phyloP scores from a whole-genome alignment of 2,888 invertebrate species.

The Oligia strigilis region DNA sequence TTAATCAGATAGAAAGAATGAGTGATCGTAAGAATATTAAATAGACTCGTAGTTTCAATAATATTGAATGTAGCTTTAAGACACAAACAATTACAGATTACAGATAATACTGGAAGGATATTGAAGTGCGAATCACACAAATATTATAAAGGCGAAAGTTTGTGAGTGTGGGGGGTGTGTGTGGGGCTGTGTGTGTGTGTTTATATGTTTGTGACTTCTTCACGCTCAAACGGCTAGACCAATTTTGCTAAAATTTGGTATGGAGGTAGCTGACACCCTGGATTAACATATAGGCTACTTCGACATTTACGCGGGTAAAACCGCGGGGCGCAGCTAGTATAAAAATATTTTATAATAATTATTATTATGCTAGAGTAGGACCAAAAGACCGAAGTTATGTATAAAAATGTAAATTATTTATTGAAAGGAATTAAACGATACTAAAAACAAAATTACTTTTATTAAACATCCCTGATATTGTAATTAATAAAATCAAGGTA shows the following conservation, averaged over 20 bases:
- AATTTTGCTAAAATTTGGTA: no score
- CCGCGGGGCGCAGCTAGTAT: no score
- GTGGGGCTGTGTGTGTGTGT: no score
- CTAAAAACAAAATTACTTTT: constrained; percentile 49
- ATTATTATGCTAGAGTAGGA: neutral
- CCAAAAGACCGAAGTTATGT: constrained; percentile 3
- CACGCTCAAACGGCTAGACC: no score
- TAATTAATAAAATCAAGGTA: constrained; percentile 86
- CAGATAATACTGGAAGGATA: neutral
- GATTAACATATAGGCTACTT: no score
- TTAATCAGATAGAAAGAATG: neutral
- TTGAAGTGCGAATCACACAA: neutral
- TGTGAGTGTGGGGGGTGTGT: no score
- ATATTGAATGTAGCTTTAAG: neutral
- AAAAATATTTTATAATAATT: neutral
- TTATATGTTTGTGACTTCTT: no score
- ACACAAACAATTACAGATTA: neutral
- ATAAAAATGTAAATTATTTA: constrained; percentile 44
- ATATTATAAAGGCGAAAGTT: no score
- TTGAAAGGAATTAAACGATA: constrained; percentile 49
- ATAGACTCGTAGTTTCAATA: neutral
- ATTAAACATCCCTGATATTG: constrained; percentile 48
- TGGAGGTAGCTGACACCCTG: no score
- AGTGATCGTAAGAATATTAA: neutral
- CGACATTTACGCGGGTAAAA: no score